Percentiles rank a stretch among this genome's conserved stretches.
Evolutionary conservation across 2,888 invertebrate genomes (phyloP).

Genomic region (Endomychus coccineus): DNA sequence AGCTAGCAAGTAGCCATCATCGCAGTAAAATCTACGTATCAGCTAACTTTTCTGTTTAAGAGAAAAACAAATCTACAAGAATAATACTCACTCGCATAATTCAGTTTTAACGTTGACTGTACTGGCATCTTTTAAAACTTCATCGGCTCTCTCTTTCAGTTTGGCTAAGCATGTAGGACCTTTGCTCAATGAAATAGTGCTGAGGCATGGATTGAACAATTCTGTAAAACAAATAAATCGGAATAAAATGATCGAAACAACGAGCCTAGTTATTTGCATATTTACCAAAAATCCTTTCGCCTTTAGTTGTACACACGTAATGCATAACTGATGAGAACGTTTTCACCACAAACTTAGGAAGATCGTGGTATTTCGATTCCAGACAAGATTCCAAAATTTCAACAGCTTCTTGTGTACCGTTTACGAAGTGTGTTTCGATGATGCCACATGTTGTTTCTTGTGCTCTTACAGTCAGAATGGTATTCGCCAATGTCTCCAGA

Average conservation of each 20-base stretch:
- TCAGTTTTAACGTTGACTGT: slow-evolving; percentile 7
- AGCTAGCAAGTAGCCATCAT: too few species aligned
- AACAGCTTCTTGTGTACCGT: slow-evolving; percentile 8
- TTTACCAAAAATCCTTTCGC: slow-evolving; percentile 11
- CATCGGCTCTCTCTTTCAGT: slow-evolving; percentile 7
- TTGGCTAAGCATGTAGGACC: slow-evolving; percentile 3
- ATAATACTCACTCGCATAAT: slow-evolving; percentile 10
- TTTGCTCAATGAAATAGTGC: not conserved
- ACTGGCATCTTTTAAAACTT: slow-evolving; percentile 7
- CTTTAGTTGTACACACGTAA: slow-evolving; percentile 8
- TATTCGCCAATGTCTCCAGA: too few species aligned
- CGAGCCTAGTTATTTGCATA: too few species aligned
- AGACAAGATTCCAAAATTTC: slow-evolving; percentile 7
- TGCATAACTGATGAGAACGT: slow-evolving; percentile 4
- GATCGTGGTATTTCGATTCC: slow-evolving; percentile 7
- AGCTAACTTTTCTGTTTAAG: too few species aligned
- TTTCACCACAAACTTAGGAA: slow-evolving; percentile 10
- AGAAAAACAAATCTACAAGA: too few species aligned
- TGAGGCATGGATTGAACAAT: slow-evolving; percentile 7
- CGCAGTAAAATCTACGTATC: too few species aligned
- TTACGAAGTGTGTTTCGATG: slow-evolving; percentile 3
- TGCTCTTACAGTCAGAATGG: too few species aligned
- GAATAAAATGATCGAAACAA: too few species aligned
- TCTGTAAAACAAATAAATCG: slow-evolving; percentile 11
- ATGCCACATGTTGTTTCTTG: slow-evolving; percentile 7